phyloP scores from a whole-genome alignment of 2,797 vertebrate genomes.

The Propithecus deckenii region DNA sequence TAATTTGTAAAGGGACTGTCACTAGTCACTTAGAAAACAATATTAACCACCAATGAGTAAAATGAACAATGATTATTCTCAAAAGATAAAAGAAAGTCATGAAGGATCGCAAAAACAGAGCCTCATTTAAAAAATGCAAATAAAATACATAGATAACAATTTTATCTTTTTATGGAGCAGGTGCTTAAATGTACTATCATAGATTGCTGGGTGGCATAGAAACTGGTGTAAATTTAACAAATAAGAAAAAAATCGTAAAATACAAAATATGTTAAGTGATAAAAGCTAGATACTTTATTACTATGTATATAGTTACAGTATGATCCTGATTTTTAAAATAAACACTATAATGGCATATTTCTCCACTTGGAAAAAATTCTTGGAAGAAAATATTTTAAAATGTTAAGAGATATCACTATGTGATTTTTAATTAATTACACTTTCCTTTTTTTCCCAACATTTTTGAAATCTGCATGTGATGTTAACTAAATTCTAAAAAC shows the following conservation, averaged over 20 bases:
- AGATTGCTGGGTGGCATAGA: neutral
- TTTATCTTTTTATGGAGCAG: neutral
- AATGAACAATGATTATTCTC: neutral
- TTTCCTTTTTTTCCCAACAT: neutral
- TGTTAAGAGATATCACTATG: neutral
- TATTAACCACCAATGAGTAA: neutral
- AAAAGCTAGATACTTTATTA: neutral
- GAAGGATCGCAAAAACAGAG: neutral
- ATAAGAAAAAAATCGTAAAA: neutral
- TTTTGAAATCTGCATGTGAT: neutral
- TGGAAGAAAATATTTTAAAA: neutral
- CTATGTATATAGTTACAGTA: neutral
- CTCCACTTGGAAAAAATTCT: neutral
- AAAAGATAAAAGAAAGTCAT: neutral
- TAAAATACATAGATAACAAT: neutral
- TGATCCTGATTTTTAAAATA: neutral
- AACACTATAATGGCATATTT: neutral
- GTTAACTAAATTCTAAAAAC: neutral
- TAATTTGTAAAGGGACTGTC: neutral
- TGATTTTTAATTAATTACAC: neutral
- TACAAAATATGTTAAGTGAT: neutral
- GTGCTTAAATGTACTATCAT: neutral
- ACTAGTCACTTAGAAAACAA: neutral
- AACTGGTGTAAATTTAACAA: neutral
- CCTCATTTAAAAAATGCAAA: neutral